Base-by-base conservation (phyloP, 2,888 invertebrate species). In the Phyto melanocephala region DNA sequence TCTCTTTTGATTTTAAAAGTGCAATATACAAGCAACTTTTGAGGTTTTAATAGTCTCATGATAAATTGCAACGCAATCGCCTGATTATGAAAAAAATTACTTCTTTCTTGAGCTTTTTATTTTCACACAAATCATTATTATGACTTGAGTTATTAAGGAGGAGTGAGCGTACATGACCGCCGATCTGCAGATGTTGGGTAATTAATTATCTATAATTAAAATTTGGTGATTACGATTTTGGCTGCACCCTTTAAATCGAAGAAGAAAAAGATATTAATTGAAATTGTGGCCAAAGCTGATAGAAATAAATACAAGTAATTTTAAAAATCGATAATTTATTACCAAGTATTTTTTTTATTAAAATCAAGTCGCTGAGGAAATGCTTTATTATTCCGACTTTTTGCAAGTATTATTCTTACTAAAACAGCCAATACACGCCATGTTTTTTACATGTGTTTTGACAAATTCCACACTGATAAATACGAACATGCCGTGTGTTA, bases 191-290 rank as follows among this genome's bases (percentile, higher is more conserved):
- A 75, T 75, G 75, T 58, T 50, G 35, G 62, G 70, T 77, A 77
- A 77, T 77, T 77, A 77, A 77, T 77, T 77, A 70, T 62, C 28
- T 52, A n/a, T 54, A 77, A 77, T 77, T 77, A 62, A 77, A 54
- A 13, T 52, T 76, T 60, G 10, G 42, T 33, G 1, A 40, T 74
- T 74, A 54, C 54, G 50, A 20, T 42, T 54, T 52, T 15, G 33
- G 15, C 42, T 33, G 63, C 40, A 45, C 28, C 62, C 74, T 54
- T 35, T 20, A 52, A 52, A 40, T 28, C 28, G 6, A 28, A 28
- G 28, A 22, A 4, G 15, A 40, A 60, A 40, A 22, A 42, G 6
- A 42, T 17, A 15, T 47, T 15, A 47, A 47, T 47, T 47, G 47
- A 47, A 22, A 47, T 20, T 47, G 11, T 20, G 20, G 4, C 20